Base-by-base conservation (phyloP, 1,140 invertebrate species). In the Glomeris maerens region DNA sequence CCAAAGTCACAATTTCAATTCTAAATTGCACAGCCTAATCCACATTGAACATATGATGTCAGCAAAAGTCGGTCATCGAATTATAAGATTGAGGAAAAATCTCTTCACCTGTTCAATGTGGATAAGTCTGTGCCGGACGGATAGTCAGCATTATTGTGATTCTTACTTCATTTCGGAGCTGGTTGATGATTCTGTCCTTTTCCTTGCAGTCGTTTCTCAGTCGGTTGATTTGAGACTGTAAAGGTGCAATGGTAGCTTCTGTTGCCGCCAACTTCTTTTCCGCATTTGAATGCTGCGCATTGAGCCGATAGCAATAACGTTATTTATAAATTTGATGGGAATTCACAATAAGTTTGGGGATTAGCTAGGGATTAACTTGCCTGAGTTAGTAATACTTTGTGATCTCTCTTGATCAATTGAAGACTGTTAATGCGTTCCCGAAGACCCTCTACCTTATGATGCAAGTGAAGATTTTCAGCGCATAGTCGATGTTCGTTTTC, bases 391-490 rank as follows among this genome's bases (percentile, higher is more conserved):
- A 48, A 23, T 3, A 5, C 7, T 42, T 50, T 41, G 31, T 50
- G 31, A 45, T 50, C 48, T 47, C 44, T 50, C 23, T 50, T 50
- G 4, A 48, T 25, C 4, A 7, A 10, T 25, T 50, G 48, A 10
- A 50, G 21, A 26, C 48, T 50, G 48, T 27, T 50, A 47, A 50
- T 42, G 40, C 48, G 3, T 25, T 50, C 48, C n/a, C 17, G 7
- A 10, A 28, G 48, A 4, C 23, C 31, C 26, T 50, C 48, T 10
- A 50, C 48, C 22, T 50, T 50, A 45, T 50, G 48, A 50, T 50
- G 48, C 38, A 50, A 26, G 22, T 50, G 48, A 14, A 50, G 39
- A 50, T 50, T 50, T 21, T 50, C 48, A 44, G 48, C 48, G 29
- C 31, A 47, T 4, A 50, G 39, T 25, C 31, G 26, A 3, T 28